Evolutionary conservation across 2,888 invertebrate genomes (phyloP), one percentile per base, ranked within the genome.

Genomic region (Dolomedes plantarius): DNA sequence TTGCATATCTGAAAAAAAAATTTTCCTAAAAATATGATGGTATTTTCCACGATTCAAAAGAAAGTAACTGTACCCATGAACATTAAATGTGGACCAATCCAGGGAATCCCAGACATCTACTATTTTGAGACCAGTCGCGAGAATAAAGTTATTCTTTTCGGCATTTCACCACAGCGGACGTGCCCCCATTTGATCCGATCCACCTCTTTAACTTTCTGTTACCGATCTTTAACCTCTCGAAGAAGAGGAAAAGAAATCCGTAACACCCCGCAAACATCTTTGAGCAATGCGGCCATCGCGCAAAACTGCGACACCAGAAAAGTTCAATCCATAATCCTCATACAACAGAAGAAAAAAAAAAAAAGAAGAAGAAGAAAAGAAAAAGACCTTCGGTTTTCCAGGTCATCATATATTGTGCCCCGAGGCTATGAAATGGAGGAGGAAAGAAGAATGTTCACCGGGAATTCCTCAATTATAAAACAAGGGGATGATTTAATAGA

Each of bases 401-500:
- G 56, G 56, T 56, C 56, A n/a, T n/a, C n/a, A 56, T 56, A 23
- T 11, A 56, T 56, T 3, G 3, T 56, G 56, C n/a, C 56, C 56
- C 56, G 56, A 23, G 56, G 56, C 56, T 1, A 1, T 23, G 5
- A 56, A 56, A 56, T 23, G 19, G 5, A 56, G 23, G 56, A 23
- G 16, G 36, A 56, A 56, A 56, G 56, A 56, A 56, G 56, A 56
- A 56, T 56, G 56, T 23, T 23, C 56, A 6, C 13, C 56, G 1
- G 23, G 56, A 56, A 56, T 56, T 56, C 56, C 56, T 56, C 56
- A 56, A 56, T 56, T 56, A 56, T 56, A 56, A 56, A 56, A 56
- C 56, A 56, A 56, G 56, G 56, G 56, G 56, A 56, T 56, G 56
- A 56, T 56, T 56, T 56, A 56, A 56, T 56, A 56, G 56, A 56